Percentiles rank a stretch among this genome's conserved stretches.
Evolutionary conservation across 1,140 invertebrate genomes (phyloP).

Genomic region (Penaeus indicus): DNA sequence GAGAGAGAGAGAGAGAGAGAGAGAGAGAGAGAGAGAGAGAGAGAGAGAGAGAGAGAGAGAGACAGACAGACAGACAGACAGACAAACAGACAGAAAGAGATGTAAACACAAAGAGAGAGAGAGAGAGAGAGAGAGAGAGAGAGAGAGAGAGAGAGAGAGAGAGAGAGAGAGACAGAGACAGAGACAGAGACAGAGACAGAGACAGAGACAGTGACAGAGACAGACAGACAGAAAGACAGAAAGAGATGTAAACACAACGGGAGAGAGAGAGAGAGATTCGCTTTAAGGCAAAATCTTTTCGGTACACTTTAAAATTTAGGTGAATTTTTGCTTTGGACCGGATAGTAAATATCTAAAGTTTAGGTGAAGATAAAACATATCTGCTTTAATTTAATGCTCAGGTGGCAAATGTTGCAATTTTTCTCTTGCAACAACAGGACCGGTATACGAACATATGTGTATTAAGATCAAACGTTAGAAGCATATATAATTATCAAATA

Average conservation of each 20-base stretch:
- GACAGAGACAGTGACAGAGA: conserved; percentile 30
- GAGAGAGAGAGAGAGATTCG: background rate
- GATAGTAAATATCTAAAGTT: no score
- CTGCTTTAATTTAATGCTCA: no score
- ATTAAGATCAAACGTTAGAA: no score
- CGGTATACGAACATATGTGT: no score
- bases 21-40: conserved; percentile 37
- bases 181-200: conserved; percentile 31
- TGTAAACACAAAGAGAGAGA: conserved; percentile 24
- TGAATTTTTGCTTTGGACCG: no score
- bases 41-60: conserved; percentile 34
- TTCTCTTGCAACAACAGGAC: no score
- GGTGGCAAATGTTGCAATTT: no score
- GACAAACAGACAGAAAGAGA: background rate
- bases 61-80: background rate
- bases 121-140: background rate
- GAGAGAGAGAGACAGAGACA: conserved; percentile 25
- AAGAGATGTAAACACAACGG: no score
- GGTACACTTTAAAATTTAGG: no score
- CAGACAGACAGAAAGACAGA: conserved; percentile 33
- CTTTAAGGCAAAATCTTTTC: no score
- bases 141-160: conserved; percentile 1
- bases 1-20: conserved; percentile 38
- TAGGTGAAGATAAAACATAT: no score
- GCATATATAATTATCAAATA: no score